Base-by-base conservation (phyloP, 2,888 invertebrate genomes). In the Coremacera marginata region DNA sequence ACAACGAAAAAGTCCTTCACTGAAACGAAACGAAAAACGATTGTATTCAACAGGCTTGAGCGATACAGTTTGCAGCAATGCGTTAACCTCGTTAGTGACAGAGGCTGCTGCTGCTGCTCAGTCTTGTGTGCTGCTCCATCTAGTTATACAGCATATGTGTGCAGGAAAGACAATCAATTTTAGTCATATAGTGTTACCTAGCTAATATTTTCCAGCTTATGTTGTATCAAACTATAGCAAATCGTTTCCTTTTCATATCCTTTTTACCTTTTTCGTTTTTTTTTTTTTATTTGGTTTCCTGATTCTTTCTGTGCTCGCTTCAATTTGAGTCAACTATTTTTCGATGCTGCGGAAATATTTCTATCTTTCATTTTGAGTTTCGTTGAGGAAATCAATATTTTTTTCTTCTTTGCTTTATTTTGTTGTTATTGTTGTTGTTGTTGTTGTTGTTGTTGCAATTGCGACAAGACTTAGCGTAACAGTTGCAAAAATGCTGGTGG, bases 371-470 rank as follows among this genome's bases (percentile, higher is more conserved):
- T 70, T 37, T 52, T 51, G 70, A 31, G 19, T 49, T 37, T 63
- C 63, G 63, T 63, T 63, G 27, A 55, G 55, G 55, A 70, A 70
- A 70, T 70, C 70, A 37, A 70, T 70, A 55, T 52, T 31, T 70
- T 34, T 52, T n/a, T n/a, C 16, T n/a, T 19, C 14, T 44, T 11
- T 44, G 37, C 37, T 37, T 7, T 8, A 37, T 37, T 31, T 31
- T 31, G 31, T 5, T 4, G 31, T 5, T 31, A n/a, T 31, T 31
- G 31, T n/a, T n/a, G 27, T 68, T 52, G 55, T 19, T 25, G 14
- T 31, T 31, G 31, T n/a, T n/a, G 27, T 68, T 52, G 55, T 19
- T 25, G 14, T 44, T 44, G 22, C 22, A 49, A 31, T 67, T 67
- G 67, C 44, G 63, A n/a, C 34, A 51, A 11, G 25, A 25, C 16